Evolutionary conservation across 2,113 vertebrate species (phyloP).

Genomic region (Amblyopsis rosae): DNA sequence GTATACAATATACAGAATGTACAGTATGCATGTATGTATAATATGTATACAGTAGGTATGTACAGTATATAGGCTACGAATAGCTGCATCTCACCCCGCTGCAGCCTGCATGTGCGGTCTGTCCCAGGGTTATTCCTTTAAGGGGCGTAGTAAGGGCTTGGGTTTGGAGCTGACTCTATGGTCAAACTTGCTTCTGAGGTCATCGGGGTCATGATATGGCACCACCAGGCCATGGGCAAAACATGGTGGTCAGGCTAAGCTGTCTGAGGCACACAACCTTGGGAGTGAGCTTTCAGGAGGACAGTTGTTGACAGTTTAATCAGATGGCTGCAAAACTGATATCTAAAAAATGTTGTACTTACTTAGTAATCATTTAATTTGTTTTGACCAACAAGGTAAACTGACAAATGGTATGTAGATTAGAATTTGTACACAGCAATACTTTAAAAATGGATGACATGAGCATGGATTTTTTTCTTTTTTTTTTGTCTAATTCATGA

Average conservation of each 20-base stretch:
- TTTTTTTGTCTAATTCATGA: too few relatives aligned
- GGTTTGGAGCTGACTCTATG: conserved; percentile 46
- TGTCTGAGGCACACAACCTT: conserved; percentile 34
- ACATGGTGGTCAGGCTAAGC: conserved; percentile 49
- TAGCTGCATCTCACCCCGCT: conserved; percentile 57
- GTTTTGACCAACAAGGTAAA: too few relatives aligned
- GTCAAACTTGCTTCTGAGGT: conserved; percentile 47
- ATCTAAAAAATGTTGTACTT: too few relatives aligned
- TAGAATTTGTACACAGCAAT: too few relatives aligned
- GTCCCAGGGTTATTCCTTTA: conserved; percentile 44
- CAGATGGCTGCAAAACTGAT: too few relatives aligned
- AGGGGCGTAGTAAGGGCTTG: conserved; percentile 41
- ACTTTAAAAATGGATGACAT: too few relatives aligned
- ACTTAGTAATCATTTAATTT: too few relatives aligned
- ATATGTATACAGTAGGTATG: neutral
- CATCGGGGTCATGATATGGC: conserved; percentile 51
- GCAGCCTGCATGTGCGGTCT: conserved; percentile 54
- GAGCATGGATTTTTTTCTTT: too few relatives aligned
- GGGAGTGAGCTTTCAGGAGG: neutral
- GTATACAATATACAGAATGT: neutral
- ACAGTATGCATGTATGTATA: neutral
- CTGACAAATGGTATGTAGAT: too few relatives aligned
- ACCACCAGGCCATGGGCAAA: conserved; percentile 24
- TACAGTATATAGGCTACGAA: neutral
- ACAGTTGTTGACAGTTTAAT: too few relatives aligned